phyloP scores from a whole-genome alignment of 2,113 vertebrate species.

The Scomber japonicus region DNA sequence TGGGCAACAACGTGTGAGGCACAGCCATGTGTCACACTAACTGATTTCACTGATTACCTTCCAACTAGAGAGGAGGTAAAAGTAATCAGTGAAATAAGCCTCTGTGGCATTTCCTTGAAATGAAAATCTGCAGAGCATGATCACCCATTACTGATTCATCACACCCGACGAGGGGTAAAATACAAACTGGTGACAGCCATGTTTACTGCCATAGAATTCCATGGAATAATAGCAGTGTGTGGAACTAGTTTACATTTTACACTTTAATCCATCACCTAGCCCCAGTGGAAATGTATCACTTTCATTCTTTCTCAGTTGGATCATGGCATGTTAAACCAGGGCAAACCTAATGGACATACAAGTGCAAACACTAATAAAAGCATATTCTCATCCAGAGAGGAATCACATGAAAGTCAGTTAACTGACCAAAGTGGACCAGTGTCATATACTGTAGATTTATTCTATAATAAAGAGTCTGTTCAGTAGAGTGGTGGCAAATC shows the following conservation, averaged over 20 bases:
- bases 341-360: not conserved
- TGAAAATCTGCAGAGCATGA: conserved; percentile 43
- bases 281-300: not conserved
- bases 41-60: conserved; percentile 56
- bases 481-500: too few species aligned
- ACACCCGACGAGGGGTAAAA: not conserved
- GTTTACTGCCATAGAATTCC: conserved; percentile 12
- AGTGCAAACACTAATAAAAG: not conserved
- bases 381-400: not conserved
- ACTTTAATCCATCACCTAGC: conserved; percentile 9
- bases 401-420: not conserved
- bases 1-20: conserved; percentile 27
- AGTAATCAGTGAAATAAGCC: conserved; percentile 55
- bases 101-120: conserved; percentile 55
- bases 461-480: too few species aligned
- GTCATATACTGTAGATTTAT: too few species aligned
- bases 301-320: not conserved
- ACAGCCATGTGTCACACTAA: conserved; percentile 41
- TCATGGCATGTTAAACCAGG: not conserved
- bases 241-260: not conserved
- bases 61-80: conserved; percentile 44
- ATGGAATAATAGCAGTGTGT: not conserved
- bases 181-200: conserved; percentile 6
- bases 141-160: conserved; percentile 36
- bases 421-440: not conserved